phyloP scores from a whole-genome alignment of 1,140 invertebrate genomes.

The Neodiprion pinetum region DNA sequence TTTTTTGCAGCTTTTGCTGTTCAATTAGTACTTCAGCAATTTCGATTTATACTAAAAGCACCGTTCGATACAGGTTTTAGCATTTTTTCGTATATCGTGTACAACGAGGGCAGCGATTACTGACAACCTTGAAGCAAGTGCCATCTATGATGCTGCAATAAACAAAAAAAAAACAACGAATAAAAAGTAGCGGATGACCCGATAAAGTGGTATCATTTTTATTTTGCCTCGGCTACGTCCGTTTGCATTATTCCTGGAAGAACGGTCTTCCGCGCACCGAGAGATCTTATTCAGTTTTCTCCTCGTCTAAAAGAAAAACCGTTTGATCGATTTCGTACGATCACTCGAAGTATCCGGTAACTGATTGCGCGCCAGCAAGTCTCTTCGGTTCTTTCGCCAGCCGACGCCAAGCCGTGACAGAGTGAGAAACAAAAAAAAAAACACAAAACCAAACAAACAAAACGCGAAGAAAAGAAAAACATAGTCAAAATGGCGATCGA shows the following conservation, averaged over 20 bases:
- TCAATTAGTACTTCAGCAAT: no score
- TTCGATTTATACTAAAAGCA: no score
- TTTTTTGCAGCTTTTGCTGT: no score
- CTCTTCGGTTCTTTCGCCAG: not conserved
- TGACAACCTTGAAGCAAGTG: no score
- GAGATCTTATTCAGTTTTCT: not conserved
- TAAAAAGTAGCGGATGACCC: no score
- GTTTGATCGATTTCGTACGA: not conserved
- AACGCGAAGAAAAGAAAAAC: not conserved
- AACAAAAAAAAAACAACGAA: no score
- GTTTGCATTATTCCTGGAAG: not conserved
- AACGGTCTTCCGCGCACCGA: not conserved
- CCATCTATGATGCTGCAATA: no score
- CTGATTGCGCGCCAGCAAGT: not conserved
- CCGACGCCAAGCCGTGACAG: not conserved
- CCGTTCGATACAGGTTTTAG: no score
- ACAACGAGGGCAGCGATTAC: no score
- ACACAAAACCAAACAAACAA: not conserved
- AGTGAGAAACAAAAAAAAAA: not conserved
- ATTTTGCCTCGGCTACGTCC: no score
- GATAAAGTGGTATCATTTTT: no score
- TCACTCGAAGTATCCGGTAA: not conserved
- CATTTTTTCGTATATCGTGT: no score
- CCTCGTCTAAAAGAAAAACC: not conserved
- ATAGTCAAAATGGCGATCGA: not conserved